Percentiles rank a stretch among this genome's conserved stretches.
Evolutionary conservation across 2,113 vertebrate genomes (phyloP).

Genomic region (Leucoraja erinaceus): DNA sequence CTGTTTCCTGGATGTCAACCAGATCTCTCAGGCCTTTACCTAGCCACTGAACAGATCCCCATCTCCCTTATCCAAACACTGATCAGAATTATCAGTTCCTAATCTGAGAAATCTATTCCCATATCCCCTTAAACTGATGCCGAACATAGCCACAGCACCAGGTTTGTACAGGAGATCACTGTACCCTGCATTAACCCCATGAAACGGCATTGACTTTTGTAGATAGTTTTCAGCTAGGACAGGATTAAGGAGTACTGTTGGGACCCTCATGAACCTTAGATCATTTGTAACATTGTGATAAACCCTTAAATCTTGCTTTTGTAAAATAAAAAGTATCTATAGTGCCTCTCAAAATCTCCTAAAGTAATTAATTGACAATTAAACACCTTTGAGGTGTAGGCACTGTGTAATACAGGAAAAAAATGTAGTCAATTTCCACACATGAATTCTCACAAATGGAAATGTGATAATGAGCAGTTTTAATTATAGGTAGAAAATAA

Average conservation of each 20-base stretch:
- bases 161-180: not conserved
- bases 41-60: too few species aligned
- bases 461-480: not conserved
- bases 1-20: not conserved
- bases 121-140: too few species aligned
- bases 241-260: not conserved
- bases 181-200: not conserved
- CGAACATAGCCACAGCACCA: not conserved
- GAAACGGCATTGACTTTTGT: not conserved
- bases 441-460: not conserved
- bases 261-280: not conserved
- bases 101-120: too few species aligned
- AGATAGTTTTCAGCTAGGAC: not conserved
- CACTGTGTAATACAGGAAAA: not conserved
- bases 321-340: not conserved
- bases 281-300: not conserved
- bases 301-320: not conserved
- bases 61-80: too few species aligned
- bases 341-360: not conserved
- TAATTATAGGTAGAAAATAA: not conserved
- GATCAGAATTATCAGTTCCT: too few species aligned
- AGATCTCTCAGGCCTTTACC: not conserved
- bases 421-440: not conserved
- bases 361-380: not conserved
- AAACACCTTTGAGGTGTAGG: not conserved